Evolutionary conservation across 2,888 invertebrate genomes (phyloP), one percentile per base, ranked within the genome.

Genomic region (Melinopterus prodromus): DNA sequence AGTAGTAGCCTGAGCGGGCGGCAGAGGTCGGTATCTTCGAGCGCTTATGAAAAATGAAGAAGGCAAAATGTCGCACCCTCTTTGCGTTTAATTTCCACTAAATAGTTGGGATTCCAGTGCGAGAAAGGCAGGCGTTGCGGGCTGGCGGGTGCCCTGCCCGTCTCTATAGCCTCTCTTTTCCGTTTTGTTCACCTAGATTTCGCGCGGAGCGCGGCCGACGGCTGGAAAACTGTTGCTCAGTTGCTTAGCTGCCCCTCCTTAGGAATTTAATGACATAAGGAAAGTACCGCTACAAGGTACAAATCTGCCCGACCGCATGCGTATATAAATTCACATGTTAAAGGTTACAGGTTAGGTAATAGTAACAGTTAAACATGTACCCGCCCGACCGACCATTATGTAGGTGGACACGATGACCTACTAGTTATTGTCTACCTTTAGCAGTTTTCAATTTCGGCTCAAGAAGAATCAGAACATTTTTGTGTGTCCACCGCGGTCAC

Each of bases 331-430:
- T 77, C 74, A 77, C 80, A 77, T 80, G 78, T 80, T 80, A 81
- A 81, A 81, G 81, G 79, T 81, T 79, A 81, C 76, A 75, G 74
- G 81, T 81, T 81, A 79, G 76, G 81, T 81, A 81, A 81, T 79
- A 81, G 81, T 81, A 81, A 81, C 79, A 81, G 81, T 79, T 81
- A 74, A 53, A 74, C 74, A 74, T 36, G 74, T 74, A 36, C 74
- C 71, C 71, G 36, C 74, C 74, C 9, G 12, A 53, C 53, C 53
- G 53, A 53, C 26, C 26, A 26, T 26, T 26, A 26, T 53, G 53
- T 53, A 53, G 53, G 53, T 53, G 53, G 53, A 53, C 53, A 53
- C 7, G 53, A 53, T 53, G 53, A 53, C 53, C 53, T 53, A 53
- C 53, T 53, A 7, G 9, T 53, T 53, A 7, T 53, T 53, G 12